Evolutionary conservation across 92 coral and sea anemone species (phyloP), one percentile per base, ranked within the genome.

Genomic region (Palythoa heliodiscus): DNA sequence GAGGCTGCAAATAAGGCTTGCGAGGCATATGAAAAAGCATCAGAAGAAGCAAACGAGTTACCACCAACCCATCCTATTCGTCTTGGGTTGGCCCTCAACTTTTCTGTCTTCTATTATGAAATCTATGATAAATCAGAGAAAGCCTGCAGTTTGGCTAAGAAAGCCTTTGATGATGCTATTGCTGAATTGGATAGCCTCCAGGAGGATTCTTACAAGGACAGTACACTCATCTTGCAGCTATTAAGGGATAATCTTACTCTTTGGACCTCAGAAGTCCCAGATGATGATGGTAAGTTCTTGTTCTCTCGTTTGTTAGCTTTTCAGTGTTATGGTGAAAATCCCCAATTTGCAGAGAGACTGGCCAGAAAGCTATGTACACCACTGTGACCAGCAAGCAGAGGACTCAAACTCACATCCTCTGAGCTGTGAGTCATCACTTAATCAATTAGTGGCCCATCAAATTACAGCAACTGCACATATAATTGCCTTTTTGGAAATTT

Each of bases 191-290:
- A 91, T 16, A 71, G 72, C 11, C 86, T 91, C 11, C 76, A 84
- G 7, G 94, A 91, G 17, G 94, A 89, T 16, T 83, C 84, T 1
- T 91, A 89, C 87, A 93, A 93, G 71, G 96, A 93, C 75, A 93
- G 96, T 86, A 93, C 96, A 19, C 90, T 93, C 55, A 93, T 93
- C 77, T 91, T 93, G 96, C 96, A 93, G 86, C 89, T 93, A 19
- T 85, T 93, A 39, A 93, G 94, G 71, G 96, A 93, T 63, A 93
- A 93, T 83, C 90, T 93, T 79, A 93, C 96, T 20, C 83, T 93
- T 16, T 93, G 96, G 96, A 93, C 96, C 15, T 87, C 92, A 29
- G 96, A 93, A 78, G 73, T 81, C 66, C 88, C 88, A 23, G 82
- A 73, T 25, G 92, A 88, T 7, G 63, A 24, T 54, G 71, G 81